Conservation (phyloP, 2,888 invertebrate genomes). For the Chrysina gloriosa region DNA sequence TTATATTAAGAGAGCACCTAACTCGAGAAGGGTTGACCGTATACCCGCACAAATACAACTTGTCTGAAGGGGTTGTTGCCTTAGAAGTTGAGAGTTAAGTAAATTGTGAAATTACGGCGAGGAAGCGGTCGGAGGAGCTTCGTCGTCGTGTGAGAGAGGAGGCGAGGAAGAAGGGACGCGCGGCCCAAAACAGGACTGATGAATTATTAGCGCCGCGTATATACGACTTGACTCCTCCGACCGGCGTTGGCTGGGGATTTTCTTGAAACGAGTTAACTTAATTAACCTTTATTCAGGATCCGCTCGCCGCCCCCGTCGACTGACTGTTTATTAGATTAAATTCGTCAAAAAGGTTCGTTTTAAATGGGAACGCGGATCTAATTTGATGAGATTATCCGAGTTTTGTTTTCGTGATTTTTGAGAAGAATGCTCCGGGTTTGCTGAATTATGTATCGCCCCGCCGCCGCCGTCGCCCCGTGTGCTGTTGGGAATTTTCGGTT, state of each 20-base stretch:
- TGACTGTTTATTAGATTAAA: constrained; percentile 33
- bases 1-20: constrained; percentile 35
- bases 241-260: constrained; percentile 15
- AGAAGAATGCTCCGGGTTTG: background rate
- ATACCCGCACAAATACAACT: constrained; percentile 31
- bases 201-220: constrained; percentile 31
- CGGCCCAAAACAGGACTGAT: constrained; percentile 35
- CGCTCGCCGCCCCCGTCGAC: background rate
- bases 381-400: constrained; percentile 10
- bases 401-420: background rate
- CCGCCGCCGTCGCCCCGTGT: too few relatives aligned
- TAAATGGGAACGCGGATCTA: background rate
- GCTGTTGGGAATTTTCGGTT: background rate
- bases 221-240: background rate
- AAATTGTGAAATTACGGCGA: constrained; percentile 35
- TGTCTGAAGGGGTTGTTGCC: constrained; percentile 30
- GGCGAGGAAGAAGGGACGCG: constrained; percentile 15
- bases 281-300: constrained; percentile 35
- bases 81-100: constrained; percentile 33
- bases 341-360: constrained; percentile 34
- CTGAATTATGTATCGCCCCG: too few relatives aligned
- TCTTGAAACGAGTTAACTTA: constrained; percentile 37
- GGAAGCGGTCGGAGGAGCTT: too few relatives aligned
- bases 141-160: too few relatives aligned
- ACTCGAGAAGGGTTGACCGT: constrained; percentile 37